Evolutionary conservation across 2,113 vertebrate species (phyloP), one percentile per base, ranked within the genome.

Genomic region (Forbesichthys agassizii): DNA sequence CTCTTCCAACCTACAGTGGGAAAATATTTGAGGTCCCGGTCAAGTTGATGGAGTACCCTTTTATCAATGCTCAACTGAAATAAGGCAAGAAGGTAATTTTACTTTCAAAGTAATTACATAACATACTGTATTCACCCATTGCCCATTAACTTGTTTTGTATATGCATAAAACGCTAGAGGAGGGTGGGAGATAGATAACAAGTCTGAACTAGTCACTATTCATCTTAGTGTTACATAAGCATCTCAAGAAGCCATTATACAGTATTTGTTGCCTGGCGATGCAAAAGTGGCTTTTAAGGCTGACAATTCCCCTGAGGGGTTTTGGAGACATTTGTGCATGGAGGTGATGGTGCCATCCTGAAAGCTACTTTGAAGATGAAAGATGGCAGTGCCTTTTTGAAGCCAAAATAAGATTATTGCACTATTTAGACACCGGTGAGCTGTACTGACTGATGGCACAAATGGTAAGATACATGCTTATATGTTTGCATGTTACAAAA

Each of bases 211-310:
- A 20, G 2, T 65, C 64, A 18, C 18, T 36, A 14, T 78, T 85
- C 61, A 57, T 67, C 64, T 65, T 56, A 51, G 48, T 12, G 66
- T 86, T 87, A 66, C 73, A 46, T 84, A 81, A 80, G 79, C 68
- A 64, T 69, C 69, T 66, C 11, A 13, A 72, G 70, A 57, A 70
- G 64, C 76, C 14, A 69, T 75, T 20, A 20, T 20, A 20, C 59
- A 60, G 63, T 66, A 71, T 67, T 5, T 33, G 54, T 48, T 5
- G 42, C 63, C 20, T 4, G 53, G 53, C 1, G 14, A 36, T 71
- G 58, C 36, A 60, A 64, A 36, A 65, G 9, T 60, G 27, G n/a
- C 46, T 42, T 77, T 27, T 56, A 56, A 20, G 18, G 55, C 0
- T 9, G 18, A 27, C 20, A 11, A 18, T 10, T 2, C 7, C 60